Evolutionary conservation across 2,797 vertebrate genomes (phyloP).

Genomic region (Aselliscus stoliczkanus): DNA sequence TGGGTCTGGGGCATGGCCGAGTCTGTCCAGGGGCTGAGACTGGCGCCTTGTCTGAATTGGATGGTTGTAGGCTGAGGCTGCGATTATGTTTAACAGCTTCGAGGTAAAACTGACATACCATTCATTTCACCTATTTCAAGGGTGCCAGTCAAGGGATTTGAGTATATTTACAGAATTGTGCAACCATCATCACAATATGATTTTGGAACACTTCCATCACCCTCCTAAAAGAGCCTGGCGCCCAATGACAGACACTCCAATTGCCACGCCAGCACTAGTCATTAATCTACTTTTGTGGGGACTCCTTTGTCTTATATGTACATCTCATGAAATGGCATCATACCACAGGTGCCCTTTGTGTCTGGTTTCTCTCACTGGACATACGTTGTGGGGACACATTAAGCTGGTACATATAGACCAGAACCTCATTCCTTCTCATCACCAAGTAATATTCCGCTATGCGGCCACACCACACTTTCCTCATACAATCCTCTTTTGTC

Average conservation of each 20-base stretch:
- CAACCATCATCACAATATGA: too few species aligned
- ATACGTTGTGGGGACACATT: too few species aligned
- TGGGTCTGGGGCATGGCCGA: rapidly evolving
- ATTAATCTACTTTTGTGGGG: background rate
- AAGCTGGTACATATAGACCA: background rate
- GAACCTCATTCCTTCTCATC: background rate
- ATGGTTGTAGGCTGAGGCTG: background rate
- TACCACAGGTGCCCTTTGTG: rapidly evolving
- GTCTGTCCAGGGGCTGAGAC: background rate
- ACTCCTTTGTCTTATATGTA: background rate
- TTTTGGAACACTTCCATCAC: background rate
- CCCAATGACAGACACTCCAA: background rate
- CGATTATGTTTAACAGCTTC: background rate
- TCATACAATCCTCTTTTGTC: background rate
- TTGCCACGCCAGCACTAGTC: too few species aligned
- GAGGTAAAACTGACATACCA: background rate
- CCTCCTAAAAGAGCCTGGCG: background rate
- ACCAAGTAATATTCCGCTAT: background rate
- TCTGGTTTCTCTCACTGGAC: background rate
- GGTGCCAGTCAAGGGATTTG: too few species aligned
- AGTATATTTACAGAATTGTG: background rate
- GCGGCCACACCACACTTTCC: background rate
- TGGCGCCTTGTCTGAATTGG: background rate
- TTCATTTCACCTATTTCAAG: background rate
- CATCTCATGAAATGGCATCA: background rate